Conservation (phyloP, 2,888 invertebrate species). For the Agonopterix alstromeriana region DNA sequence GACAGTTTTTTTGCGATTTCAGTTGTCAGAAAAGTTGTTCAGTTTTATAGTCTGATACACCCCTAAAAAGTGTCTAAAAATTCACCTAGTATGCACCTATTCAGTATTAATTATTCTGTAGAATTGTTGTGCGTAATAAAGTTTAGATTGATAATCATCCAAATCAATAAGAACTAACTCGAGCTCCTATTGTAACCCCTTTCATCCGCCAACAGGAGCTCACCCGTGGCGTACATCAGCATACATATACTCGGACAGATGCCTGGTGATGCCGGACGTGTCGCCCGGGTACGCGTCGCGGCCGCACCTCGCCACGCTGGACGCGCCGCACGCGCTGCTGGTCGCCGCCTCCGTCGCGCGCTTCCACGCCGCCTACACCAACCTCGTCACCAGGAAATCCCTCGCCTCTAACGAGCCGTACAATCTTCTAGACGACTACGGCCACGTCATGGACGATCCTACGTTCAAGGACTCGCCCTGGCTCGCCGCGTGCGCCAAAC, state of each 20-base stretch:
- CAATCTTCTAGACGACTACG: slow-evolving; percentile 30
- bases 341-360: slow-evolving; percentile 37
- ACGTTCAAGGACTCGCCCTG: slow-evolving; percentile 40
- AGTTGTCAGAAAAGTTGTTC: no score
- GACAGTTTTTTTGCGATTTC: no score
- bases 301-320: slow-evolving; percentile 27
- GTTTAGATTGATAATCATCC: no score
- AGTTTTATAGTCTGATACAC: no score
- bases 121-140: no score
- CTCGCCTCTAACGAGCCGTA: slow-evolving; percentile 17
- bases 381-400: slow-evolving; percentile 35
- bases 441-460: slow-evolving; percentile 31
- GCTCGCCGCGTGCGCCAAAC: slow-evolving; percentile 41
- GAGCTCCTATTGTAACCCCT: neutral
- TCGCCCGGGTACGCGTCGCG: slow-evolving; percentile 34
- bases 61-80: no score
- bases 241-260: slow-evolving; percentile 36
- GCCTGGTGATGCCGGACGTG: slow-evolving; percentile 57
- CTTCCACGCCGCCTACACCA: slow-evolving; percentile 52
- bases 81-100: no score
- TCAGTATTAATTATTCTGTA: no score
- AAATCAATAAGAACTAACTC: no score
- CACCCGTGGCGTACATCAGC: slow-evolving; percentile 43
- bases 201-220: slow-evolving; percentile 22
- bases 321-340: slow-evolving; percentile 34